Evolutionary conservation across 1,140 invertebrate genomes (phyloP).

Genomic region (Aricia agestis): DNA sequence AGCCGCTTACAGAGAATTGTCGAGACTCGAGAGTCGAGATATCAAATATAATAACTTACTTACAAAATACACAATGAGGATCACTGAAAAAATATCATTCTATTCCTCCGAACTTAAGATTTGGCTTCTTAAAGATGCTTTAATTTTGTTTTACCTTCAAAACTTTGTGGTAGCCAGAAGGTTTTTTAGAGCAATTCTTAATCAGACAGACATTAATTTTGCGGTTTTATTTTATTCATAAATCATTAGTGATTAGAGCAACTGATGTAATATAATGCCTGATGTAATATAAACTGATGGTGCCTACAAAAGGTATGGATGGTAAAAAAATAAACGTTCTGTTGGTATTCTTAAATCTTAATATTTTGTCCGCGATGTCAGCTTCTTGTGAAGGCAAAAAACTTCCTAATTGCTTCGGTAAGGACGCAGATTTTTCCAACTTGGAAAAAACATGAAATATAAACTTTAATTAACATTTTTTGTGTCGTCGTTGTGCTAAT

Average conservation of each 20-base stretch:
- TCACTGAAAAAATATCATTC: neutral
- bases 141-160: too few species aligned
- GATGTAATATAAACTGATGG: too few species aligned
- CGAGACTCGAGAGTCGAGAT: neutral
- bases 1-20: constrained; percentile 2
- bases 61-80: neutral
- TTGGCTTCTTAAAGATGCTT: too few species aligned
- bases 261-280: too few species aligned
- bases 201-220: too few species aligned
- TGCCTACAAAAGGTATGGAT: too few species aligned
- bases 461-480: neutral
- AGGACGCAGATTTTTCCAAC: neutral
- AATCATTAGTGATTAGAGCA: too few species aligned
- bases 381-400: neutral
- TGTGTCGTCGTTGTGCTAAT: neutral
- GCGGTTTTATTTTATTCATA: too few species aligned
- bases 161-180: too few species aligned
- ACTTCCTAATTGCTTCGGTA: neutral
- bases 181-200: too few species aligned
- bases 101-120: neutral
- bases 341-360: too few species aligned
- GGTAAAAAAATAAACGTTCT: too few species aligned
- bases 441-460: neutral
- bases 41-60: neutral
- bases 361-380: neutral